Conservation (phyloP, 2,888 invertebrate genomes). For the Himalopsyche tibetana region DNA sequence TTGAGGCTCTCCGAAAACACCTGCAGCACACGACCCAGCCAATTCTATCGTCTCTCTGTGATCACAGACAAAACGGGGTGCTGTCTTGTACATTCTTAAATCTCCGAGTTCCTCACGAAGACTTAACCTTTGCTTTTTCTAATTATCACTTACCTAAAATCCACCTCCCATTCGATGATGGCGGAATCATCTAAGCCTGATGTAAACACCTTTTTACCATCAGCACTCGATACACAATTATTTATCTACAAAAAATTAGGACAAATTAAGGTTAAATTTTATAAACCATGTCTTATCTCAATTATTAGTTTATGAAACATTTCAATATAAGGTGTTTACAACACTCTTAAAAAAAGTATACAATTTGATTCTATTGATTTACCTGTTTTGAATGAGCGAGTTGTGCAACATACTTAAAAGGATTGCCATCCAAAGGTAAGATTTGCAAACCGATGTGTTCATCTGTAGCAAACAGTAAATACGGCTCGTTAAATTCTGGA, state of each 20-base stretch:
- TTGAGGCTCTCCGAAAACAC: too few species aligned
- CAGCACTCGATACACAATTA: conserved; percentile 41
- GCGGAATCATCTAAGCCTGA: conserved; percentile 75
- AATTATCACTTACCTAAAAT: conserved; percentile 72
- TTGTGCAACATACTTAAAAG: conserved; percentile 80
- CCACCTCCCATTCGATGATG: conserved; percentile 78
- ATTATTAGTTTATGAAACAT: too few species aligned
- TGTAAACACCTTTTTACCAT: conserved; percentile 77
- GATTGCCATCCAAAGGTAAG: conserved; percentile 85
- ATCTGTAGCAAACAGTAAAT: conserved; percentile 80
- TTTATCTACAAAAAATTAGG: conserved; percentile 45
- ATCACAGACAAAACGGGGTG: too few species aligned
- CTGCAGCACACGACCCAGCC: too few species aligned
- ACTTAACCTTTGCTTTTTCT: neutral
- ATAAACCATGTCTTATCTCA: too few species aligned
- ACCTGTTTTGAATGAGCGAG: conserved; percentile 83
- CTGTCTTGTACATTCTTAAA: too few species aligned
- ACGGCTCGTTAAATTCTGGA: conserved; percentile 69
- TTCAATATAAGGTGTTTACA: too few species aligned
- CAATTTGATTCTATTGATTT: conserved; percentile 56
- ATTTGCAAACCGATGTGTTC: conserved; percentile 83
- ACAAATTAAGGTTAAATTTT: too few species aligned
- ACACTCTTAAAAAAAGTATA: neutral
- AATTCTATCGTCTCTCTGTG: too few species aligned
- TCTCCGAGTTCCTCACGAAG: too few species aligned